Evolutionary conservation across 2,888 invertebrate species (phyloP), one percentile per base, ranked within the genome.

Genomic region (Mamestra brassicae): DNA sequence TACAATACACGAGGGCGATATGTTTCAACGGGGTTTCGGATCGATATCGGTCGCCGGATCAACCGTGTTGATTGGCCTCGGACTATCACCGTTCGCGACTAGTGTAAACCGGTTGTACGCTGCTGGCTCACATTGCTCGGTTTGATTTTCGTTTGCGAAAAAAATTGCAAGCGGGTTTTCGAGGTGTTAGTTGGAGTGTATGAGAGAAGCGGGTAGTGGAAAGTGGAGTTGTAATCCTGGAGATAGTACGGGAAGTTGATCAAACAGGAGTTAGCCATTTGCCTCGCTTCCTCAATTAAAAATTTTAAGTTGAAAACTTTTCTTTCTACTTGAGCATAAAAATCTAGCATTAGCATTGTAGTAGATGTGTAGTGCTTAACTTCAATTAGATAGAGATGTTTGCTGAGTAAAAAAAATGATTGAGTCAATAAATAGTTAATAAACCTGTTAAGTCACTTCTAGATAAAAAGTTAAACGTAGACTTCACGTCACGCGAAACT

Each of bases 31-130:
- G 71, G 78, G 80, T 81, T 81, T 66, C 57, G 78, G 85, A 84
- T 88, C 88, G 81, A 88, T 87, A 87, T 82, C 74, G 55, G 74
- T 83, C 85, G 83, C 67, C 87, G 88, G 90, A 92, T 92, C 90
- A 90, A 88, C 88, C 88, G 90, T 91, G 92, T 91, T 92, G 93
- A 93, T 93, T 93, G 93, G 90, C 89, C 90, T 85, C 87, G 89
- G 88, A 89, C 87, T 85, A 82, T 81, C 84, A 75, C 75, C 78
- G 74, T 82, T 84, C 74, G 73, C 83, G 74, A 87, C 87, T 87
- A 84, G 82, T 85, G 84, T 85, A 80, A 87, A 86, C 83, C 78
- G 71, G 71, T 83, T 86, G 83, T 83, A 83, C 75, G 74, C 78
- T 78, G 71, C 68, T 60, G 74, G 79, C 80, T 76, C 74, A 74